Base-by-base conservation (phyloP, 2,888 invertebrate genomes). In the Acanthosepion pharaonis region DNA sequence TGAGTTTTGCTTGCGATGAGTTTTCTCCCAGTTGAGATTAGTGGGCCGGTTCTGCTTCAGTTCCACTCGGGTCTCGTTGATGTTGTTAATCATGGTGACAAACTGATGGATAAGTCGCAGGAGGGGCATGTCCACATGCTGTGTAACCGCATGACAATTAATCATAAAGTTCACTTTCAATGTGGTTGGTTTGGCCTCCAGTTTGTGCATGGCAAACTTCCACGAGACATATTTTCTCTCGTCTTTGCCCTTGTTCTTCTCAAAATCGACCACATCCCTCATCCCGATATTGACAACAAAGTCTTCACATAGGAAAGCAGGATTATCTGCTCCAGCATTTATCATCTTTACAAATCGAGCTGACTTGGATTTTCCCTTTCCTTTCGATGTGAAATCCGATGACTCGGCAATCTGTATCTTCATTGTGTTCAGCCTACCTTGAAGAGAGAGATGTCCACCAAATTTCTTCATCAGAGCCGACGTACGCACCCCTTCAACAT, bases 1-100 rank as follows among this genome's bases (percentile, higher is more conserved):
- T 18, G 97, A 97, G 92, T 97, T 97, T 94, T 97, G 97, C 95
- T 97, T 97, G 33, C 97, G 95, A 96, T 97, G 97, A 15, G 97
- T 97, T 91, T 96, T 96, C 48, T 96, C 96, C 96, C 97, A 97
- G 92, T 96, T 96, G 51, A 96, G 95, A 59, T 96, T 96, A 1
- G 96, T 95, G 28, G 96, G 97, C 4, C 97, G 97, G 96, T 98
- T 98, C 96, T 98, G 98, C 96, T 98, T 98, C 94, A 99, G 98
- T 97, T 99, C 99, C 96, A 98, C 98, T 97, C 99, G 99, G 0
- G 99, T 99, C 97, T 99, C 99, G 97, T 99, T 99, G 3, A 99
- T 99, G 97, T 99, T 99, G 97, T 99, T 99, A 97, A 99, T 99
- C 99, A 99, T 99, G 97, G 99, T 99, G 96, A 98, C 99, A 97